phyloP scores from a whole-genome alignment of 2,888 invertebrate species.

The Palloptera scutellata region DNA sequence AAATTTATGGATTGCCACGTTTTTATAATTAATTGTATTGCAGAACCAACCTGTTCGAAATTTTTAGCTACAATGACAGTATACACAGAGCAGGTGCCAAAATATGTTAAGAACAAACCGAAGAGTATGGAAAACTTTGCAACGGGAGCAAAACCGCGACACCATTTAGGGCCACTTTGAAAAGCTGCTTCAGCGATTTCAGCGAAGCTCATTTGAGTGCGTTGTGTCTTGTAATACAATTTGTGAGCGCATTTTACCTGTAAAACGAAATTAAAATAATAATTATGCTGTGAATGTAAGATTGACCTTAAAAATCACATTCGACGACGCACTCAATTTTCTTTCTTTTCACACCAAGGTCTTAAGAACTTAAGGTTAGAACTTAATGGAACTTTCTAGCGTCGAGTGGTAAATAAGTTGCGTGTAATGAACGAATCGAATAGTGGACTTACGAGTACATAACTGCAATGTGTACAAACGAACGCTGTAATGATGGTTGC shows the following conservation, averaged over 20 bases:
- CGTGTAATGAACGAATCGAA: not conserved
- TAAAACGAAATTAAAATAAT: conserved; percentile 28
- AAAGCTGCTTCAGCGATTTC: conserved; percentile 86
- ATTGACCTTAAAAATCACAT: no score
- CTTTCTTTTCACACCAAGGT: no score
- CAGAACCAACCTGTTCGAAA: conserved; percentile 70
- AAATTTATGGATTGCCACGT: not conserved
- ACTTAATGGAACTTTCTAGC: no score
- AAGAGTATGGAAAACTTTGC: conserved; percentile 59
- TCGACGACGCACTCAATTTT: no score
- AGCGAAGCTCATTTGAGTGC: conserved; percentile 82
- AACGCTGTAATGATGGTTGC: conserved; percentile 85
- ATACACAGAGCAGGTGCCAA: conserved; percentile 97
- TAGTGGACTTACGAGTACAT: conserved; percentile 77
- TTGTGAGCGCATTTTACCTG: conserved; percentile 86
- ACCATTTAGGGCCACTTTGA: conserved; percentile 76
- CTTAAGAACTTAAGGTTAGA: no score
- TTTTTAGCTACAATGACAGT: conserved; percentile 91
- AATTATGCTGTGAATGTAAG: no score
- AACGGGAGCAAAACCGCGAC: conserved; percentile 69
- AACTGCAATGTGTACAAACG: conserved; percentile 94
- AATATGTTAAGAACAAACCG: conserved; percentile 85
- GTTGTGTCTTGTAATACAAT: conserved; percentile 76
- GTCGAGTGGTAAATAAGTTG: no score
- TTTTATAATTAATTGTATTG: not conserved